Percentiles rank a stretch among this genome's conserved stretches.
Conservation (phyloP, 1,140 invertebrate species). For the Rhopalosiphum padi region DNA sequence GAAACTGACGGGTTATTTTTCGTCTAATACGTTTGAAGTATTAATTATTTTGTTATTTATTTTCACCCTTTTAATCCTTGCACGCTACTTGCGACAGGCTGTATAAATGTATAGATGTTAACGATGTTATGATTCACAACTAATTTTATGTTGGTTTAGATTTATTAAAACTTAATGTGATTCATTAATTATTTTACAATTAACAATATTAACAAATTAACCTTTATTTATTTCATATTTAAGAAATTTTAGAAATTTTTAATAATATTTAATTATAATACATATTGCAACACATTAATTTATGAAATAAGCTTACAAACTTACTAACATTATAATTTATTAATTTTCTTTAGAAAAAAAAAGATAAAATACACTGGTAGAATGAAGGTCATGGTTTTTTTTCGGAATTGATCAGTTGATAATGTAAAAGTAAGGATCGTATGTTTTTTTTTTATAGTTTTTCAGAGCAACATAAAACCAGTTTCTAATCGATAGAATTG, state of each 20-base stretch:
- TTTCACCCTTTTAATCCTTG: not conserved
- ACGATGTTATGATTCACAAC: not conserved
- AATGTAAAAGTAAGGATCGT: not conserved
- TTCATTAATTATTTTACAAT: not conserved
- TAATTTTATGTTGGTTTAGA: not conserved
- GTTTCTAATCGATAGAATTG: not conserved
- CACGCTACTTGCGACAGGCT: not conserved
- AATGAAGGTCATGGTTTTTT: conserved; percentile 12
- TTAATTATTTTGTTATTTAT: conserved; percentile 36
- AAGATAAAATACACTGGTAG: not conserved
- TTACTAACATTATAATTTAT: not conserved
- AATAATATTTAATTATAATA: not conserved
- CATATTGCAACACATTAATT: no score
- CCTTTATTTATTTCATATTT: not conserved
- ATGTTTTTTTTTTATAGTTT: not conserved
- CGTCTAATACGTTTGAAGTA: not conserved
- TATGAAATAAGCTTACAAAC: not conserved
- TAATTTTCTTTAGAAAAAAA: not conserved
- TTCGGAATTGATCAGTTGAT: not conserved
- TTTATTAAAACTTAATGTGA: not conserved
- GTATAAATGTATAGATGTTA: not conserved
- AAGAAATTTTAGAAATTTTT: not conserved
- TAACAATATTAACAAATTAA: not conserved
- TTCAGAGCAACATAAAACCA: not conserved
- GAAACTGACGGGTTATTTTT: conserved; percentile 10